Percentiles rank a stretch among this genome's conserved stretches.
Conservation (phyloP, 2,113 vertebrate genomes). For the Lasiurus cinereus region DNA sequence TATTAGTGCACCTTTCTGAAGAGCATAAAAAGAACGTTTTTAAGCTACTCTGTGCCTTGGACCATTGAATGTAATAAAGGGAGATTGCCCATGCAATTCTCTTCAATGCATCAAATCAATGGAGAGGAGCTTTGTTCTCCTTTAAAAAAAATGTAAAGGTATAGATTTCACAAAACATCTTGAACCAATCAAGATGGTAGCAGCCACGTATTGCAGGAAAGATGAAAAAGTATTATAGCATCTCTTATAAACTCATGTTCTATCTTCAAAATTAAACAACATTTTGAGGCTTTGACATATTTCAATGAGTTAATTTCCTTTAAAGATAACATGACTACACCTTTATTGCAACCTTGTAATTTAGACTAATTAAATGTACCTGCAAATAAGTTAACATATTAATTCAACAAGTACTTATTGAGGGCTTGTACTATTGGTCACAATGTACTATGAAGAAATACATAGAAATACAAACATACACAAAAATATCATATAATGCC, state of each 20-base stretch:
- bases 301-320: slow-evolving; percentile 28
- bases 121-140: slow-evolving; percentile 44
- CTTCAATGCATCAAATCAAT: slow-evolving; percentile 70
- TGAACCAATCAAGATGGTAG: slow-evolving; percentile 54
- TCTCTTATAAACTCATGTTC: not conserved
- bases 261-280: not conserved
- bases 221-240: not conserved
- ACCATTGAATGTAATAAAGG: slow-evolving; percentile 75
- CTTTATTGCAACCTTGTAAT: not conserved
- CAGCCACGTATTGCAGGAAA: slow-evolving; percentile 56
- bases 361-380: not conserved
- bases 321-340: not conserved
- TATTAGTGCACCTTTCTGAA: slow-evolving; percentile 67
- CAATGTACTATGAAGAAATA: not conserved
- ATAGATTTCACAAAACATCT: slow-evolving; percentile 66
- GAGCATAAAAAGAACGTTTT: slow-evolving; percentile 63
- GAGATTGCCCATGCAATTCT: slow-evolving; percentile 73
- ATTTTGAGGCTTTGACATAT: not conserved
- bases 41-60: slow-evolving; percentile 62
- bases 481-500: not conserved
- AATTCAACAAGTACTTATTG: not conserved
- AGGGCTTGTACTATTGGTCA: not conserved
- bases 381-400: not conserved
- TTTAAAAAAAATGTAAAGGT: slow-evolving; percentile 72
- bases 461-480: not conserved